Base-by-base conservation (phyloP, 2,113 vertebrate species). In the Argyrosomus japonicus region DNA sequence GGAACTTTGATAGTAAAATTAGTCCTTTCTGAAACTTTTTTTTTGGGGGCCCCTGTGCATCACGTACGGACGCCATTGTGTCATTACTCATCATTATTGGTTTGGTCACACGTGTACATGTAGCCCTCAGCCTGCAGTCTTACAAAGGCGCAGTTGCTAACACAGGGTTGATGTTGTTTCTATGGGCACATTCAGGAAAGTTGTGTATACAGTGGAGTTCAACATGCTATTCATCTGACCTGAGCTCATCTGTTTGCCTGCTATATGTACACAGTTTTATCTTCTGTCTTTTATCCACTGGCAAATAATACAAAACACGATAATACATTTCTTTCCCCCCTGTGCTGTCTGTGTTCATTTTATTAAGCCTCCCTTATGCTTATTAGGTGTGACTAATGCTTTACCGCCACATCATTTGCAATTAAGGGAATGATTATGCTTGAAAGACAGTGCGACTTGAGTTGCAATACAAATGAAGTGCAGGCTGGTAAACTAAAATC, bases 391-490 rank as follows among this genome's bases (percentile, higher is more conserved):
- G 75, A 78, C 79, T 62, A 75, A 82, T 81, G 8, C 15, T 71
- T 71, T 43, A n/a, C 27, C 12, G 5, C 6, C 8, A 64, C 63
- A 69, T 80, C 40, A 75, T 89, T 81, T 87, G 58, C 82, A 85
- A 71, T 60, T 63, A 74, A 51, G 47, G 53, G 23, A 17, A 19
- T 14, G 72, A 85, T 82, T 77, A 47, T 32, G 25, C 10, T 27
- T 68, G 58, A 76, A 51, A 27, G 32, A 32, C 15, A 5, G 19
- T 3, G 23, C 25, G 17, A 14, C 56, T 60, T 50, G 8, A 77
- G 43, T 9, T 12, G 64, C 57, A 77, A 75, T 9, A 0, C 64
- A 76, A 68, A 68, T 79, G 1, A 81, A 36, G 21, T 7, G 17
- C 45, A 56, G 23, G 23, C n/a, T 43, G 18, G 48, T 17, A 14